Base-by-base conservation (phyloP, 1,140 invertebrate genomes). In the Drosophila ananassae region DNA sequence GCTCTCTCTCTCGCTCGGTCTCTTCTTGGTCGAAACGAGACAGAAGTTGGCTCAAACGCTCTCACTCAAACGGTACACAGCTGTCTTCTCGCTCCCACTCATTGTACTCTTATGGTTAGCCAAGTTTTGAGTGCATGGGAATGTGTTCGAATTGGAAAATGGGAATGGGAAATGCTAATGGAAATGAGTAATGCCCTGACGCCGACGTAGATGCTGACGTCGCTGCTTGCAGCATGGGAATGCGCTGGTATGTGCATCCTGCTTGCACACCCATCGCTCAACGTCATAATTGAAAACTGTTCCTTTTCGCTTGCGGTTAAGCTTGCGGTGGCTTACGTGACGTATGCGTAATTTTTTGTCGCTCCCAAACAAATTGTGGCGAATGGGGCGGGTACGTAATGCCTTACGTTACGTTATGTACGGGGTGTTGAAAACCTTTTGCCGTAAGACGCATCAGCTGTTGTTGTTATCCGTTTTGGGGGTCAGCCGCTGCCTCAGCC, bases 401-500 rank as follows among this genome's bases (percentile, higher is more conserved):
- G 8, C 7, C 1, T 50, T 12, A 48, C 62, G 62, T 57, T 22
- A 52, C 59, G 60, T 79, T 79, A 79, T 67, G 79, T 68, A 24
- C 21, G 53, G 47, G 71, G 66, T 73, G 67, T 79, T 82, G 73
- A 89, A 89, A 87, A 73, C 75, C 80, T 64, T 73, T 58, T 48
- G 64, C 51, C 74, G 83, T 79, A 76, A 89, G 75, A 68, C 34
- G n/a, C 76, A 74, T 83, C 81, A 85, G 81, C 81, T 85, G 79
- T 78, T 63, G 60, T 76, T 75, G 41, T 41, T 62, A 34, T 44
- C 52, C 75, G 60, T 66, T 74, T 64, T 64, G 59, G 46, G 47
- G 25, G 54, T 73, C 61, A 58, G 21, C 24, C 46, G 54, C 25
- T 24, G 22, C 24, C 53, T 32, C 60, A 25, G 59, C 17, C 34